Conservation (phyloP, 1,140 invertebrate genomes). For the Mizuhopecten yessoensis region DNA sequence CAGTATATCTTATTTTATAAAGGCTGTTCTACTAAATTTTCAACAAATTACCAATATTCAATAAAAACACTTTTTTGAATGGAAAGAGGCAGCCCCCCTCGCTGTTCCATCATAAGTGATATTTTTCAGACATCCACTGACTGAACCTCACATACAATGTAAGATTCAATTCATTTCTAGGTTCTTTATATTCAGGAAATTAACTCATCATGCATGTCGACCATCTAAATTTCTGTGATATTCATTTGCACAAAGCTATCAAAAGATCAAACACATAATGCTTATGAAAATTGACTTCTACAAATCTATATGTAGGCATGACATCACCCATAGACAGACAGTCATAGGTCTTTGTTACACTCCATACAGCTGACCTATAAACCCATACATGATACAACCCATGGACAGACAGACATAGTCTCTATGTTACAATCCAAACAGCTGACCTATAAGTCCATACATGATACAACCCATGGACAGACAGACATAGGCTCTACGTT, state of each 20-base stretch:
- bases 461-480: too few species aligned
- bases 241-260: neutral
- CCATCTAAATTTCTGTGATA: neutral
- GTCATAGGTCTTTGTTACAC: too few species aligned
- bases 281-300: neutral
- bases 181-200: slow-evolving; percentile 24
- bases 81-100: neutral
- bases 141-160: neutral
- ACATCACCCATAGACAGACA: too few species aligned
- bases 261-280: neutral
- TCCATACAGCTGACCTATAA: too few species aligned
- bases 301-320: too few species aligned
- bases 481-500: too few species aligned
- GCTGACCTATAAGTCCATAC: too few species aligned
- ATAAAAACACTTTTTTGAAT: neutral
- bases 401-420: too few species aligned
- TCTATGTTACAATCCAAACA: too few species aligned
- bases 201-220: neutral
- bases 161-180: neutral
- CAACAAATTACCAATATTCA: neutral
- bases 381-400: too few species aligned
- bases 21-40: neutral
- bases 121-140: neutral
- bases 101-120: neutral
- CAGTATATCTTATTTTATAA: neutral